Percentiles rank a stretch among this genome's conserved stretches.
Conservation (phyloP, 2,888 invertebrate species). For the Rotaria sp. region DNA sequence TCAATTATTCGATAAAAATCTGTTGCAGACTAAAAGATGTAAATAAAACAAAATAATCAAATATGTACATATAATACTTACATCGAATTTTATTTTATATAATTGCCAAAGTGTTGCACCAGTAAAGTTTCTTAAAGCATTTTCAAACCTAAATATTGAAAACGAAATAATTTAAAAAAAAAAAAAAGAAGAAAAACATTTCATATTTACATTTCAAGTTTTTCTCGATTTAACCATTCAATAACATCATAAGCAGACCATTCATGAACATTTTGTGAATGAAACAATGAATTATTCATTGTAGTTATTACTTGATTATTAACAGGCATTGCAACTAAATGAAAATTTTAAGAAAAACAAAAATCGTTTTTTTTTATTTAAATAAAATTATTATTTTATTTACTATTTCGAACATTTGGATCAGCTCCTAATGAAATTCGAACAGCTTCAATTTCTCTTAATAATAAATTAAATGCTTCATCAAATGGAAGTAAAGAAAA, state of each 20-base stretch:
- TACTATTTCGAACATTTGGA: neutral
- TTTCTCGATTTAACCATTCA: constrained; percentile 17
- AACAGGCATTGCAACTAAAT: neutral
- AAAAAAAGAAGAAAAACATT: neutral
- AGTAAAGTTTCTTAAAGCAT: neutral
- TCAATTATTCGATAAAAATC: constrained; percentile 5
- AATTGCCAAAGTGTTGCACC: constrained; percentile 19
- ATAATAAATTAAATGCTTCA: neutral
- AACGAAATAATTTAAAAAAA: neutral
- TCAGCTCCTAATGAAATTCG: neutral
- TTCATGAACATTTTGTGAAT: neutral
- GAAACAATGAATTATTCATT: neutral
- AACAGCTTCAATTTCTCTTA: neutral
- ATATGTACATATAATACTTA: neutral
- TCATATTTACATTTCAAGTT: neutral
- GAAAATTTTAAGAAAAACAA: neutral
- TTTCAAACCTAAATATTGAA: neutral
- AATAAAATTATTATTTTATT: neutral
- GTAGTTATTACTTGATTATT: neutral
- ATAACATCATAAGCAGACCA: neutral
- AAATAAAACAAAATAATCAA: neutral
- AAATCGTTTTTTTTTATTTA: neutral
- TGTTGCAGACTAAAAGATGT: neutral
- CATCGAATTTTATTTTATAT: constrained; percentile 1
- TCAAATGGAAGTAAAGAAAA: neutral